phyloP scores from a whole-genome alignment of 1,140 invertebrate species.

The Heliconius melpomene region DNA sequence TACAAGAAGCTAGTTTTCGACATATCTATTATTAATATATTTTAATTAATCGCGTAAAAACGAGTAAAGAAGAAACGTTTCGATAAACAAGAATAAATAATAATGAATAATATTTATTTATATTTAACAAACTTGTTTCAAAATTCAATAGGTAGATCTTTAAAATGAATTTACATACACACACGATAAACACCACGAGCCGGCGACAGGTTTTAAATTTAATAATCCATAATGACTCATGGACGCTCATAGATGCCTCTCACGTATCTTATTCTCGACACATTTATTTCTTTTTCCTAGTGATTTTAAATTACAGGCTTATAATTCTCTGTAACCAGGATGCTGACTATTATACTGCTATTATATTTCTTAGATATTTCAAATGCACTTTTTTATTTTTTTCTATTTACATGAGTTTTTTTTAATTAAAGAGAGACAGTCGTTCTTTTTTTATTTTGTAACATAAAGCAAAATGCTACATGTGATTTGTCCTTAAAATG shows the following conservation, averaged over 20 bases:
- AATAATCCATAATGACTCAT: conserved; percentile 16
- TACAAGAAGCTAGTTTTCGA: not conserved
- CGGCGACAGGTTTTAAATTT: conserved; percentile 14
- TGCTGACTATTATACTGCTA: not conserved
- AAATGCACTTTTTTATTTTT: not conserved
- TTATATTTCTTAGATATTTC: not conserved
- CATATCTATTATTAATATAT: not conserved
- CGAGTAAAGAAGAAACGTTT: not conserved
- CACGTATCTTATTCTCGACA: conserved; percentile 20
- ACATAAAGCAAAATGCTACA: not conserved
- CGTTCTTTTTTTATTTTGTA: not conserved
- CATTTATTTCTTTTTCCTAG: conserved; percentile 22
- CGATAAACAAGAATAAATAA: not conserved
- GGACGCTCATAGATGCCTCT: conserved; percentile 20
- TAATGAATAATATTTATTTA: not conserved
- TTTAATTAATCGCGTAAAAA: not conserved
- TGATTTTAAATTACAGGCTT: conserved; percentile 4
- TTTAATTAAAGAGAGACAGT: too few relatives aligned
- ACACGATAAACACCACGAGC: conserved; percentile 10
- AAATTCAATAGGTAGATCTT: not conserved
- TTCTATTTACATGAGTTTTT: not conserved
- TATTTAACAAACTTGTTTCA: not conserved
- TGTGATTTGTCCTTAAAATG: not conserved
- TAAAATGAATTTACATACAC: conserved; percentile 6
- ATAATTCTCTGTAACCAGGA: conserved; percentile 15